phyloP scores from a whole-genome alignment of 2,113 vertebrate species.

The Gobio gobio region DNA sequence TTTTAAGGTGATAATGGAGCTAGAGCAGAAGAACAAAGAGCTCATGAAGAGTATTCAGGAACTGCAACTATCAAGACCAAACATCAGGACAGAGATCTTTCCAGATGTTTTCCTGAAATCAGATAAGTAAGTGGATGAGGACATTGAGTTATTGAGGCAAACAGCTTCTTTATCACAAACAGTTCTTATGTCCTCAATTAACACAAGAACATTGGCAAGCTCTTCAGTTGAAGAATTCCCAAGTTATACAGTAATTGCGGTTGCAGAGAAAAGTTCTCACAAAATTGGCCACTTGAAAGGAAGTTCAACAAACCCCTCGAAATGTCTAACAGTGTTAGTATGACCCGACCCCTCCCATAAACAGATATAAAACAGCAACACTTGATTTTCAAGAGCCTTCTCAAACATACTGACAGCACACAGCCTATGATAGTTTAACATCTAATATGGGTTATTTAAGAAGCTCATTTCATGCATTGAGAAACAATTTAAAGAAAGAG shows the following conservation, averaged over 20 bases:
- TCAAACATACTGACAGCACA: conserved; percentile 29
- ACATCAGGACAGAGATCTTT: conserved; percentile 48
- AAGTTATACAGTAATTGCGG: not conserved
- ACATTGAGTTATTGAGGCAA: not conserved
- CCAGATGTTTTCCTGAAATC: conserved; percentile 47
- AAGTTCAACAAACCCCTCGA: conserved; percentile 29
- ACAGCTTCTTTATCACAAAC: not conserved
- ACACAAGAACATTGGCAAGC: not conserved
- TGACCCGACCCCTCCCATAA: conserved; percentile 37
- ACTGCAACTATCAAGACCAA: conserved; percentile 44
- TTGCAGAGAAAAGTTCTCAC: conserved; percentile 17
- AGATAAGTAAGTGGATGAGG: conserved; percentile 55
- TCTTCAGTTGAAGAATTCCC: not conserved
- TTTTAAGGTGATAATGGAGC: conserved; percentile 52
- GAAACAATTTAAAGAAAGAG: not conserved
- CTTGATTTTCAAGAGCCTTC: conserved; percentile 37
- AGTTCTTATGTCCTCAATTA: not conserved
- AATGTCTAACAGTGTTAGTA: conserved; percentile 34
- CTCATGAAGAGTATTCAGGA: conserved; percentile 48
- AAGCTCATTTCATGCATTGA: not conserved
- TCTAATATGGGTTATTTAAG: not conserved
- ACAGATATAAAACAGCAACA: conserved; percentile 41
- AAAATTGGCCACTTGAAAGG: conserved; percentile 11
- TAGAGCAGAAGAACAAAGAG: conserved; percentile 47
- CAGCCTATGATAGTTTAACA: conserved; percentile 14